phyloP scores from a whole-genome alignment of 2,888 invertebrate species.

The Escarpia spicata region DNA sequence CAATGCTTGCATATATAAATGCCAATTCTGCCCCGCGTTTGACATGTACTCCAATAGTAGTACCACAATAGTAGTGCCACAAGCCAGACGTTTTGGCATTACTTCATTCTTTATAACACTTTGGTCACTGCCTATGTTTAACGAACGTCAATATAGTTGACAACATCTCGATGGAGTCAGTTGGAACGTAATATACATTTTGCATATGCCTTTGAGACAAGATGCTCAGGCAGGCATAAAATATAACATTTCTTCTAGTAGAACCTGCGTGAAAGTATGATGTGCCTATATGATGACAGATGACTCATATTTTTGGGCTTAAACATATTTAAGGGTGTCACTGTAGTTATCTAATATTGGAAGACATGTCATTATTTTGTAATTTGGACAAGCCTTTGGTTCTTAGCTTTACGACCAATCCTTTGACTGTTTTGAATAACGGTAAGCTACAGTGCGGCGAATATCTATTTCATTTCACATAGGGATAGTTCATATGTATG shows the following conservation, averaged over 20 bases:
- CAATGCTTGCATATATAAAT: neutral
- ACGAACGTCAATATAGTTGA: neutral
- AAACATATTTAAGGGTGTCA: neutral
- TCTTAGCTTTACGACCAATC: neutral
- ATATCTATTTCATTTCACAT: too few relatives aligned
- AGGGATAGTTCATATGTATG: neutral
- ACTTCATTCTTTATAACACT: neutral
- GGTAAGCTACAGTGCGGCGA: too few relatives aligned
- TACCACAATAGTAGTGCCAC: neutral
- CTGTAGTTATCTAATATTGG: neutral
- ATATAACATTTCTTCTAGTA: neutral
- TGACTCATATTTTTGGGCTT: neutral
- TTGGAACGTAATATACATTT: neutral
- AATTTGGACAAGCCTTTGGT: neutral
- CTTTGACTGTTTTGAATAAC: too few relatives aligned
- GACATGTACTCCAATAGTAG: neutral
- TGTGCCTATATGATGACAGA: neutral
- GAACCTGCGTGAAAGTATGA: neutral
- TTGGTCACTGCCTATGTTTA: neutral
- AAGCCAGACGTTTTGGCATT: neutral
- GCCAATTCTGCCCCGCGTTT: neutral
- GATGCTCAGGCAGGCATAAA: neutral
- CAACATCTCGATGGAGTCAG: neutral
- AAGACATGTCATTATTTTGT: neutral
- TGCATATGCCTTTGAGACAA: neutral